These are phyloP conservation scores for Stegodyphus mimosarum DNA, from an alignment of 1,140 invertebrate genomes.

Conservation along the genomic window DNA sequence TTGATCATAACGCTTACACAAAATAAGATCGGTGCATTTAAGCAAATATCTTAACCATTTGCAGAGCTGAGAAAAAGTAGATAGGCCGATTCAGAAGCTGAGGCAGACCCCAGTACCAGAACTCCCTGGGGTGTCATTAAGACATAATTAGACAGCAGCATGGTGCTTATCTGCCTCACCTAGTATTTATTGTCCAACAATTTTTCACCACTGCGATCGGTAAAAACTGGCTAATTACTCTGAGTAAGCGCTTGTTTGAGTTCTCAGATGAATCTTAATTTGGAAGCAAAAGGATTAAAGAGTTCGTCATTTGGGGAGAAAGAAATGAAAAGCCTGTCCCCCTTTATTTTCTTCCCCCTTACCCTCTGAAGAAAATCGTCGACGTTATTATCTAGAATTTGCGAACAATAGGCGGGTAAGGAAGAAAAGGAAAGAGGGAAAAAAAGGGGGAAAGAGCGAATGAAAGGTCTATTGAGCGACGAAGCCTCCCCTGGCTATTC, in stretches of 20 bases:
- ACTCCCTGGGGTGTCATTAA: conserved; percentile 52
- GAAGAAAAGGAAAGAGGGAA: conserved; percentile 26
- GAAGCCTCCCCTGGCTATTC: neutral
- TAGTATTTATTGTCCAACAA: conserved; percentile 58
- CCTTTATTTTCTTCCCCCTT: conserved; percentile 31
- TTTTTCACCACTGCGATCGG: conserved; percentile 55
- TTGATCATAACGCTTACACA: conserved; percentile 20
- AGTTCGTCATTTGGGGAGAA: conserved; percentile 45
- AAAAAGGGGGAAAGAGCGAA: neutral
- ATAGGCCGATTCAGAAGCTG: conserved; percentile 18
- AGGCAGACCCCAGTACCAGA: neutral
- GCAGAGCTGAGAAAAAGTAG: conserved; percentile 16
- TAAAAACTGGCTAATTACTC: conserved; percentile 59
- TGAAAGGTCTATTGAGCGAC: conserved; percentile 29
- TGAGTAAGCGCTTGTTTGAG: conserved; percentile 35
- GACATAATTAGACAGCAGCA: conserved; percentile 52
- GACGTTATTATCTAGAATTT: conserved; percentile 51
- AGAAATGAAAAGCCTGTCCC: conserved; percentile 22
- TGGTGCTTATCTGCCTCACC: conserved; percentile 51
- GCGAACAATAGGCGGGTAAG: conserved; percentile 34
- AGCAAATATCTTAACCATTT: conserved; percentile 31
- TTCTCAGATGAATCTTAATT: conserved; percentile 59
- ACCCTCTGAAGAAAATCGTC: conserved; percentile 40
- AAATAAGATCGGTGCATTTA: conserved; percentile 11
- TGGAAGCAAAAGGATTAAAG: conserved; percentile 57